These are phyloP conservation scores for Pollicipes pollicipes DNA, from an alignment of 1,140 invertebrate genomes.

Conservation along the genomic window DNA sequence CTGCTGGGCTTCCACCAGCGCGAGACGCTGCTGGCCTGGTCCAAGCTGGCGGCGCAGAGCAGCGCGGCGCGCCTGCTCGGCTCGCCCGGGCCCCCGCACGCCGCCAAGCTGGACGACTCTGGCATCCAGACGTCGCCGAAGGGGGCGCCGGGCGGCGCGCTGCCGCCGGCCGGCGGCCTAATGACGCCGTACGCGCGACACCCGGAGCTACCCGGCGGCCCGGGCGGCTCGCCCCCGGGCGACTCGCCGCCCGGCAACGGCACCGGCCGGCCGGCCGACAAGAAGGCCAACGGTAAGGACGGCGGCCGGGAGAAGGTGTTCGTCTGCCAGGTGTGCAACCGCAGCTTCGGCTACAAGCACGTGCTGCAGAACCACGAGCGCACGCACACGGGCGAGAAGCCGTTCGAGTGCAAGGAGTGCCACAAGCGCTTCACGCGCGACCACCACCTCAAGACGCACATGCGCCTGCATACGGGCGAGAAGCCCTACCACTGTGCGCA, in stretches of 20 bases:
- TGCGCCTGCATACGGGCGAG: constrained; percentile 79
- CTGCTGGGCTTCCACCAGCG: not conserved
- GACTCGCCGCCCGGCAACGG: not conserved
- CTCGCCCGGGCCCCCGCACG: not conserved
- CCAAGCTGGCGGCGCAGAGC: constrained; percentile 1
- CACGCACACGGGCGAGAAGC: constrained; percentile 91
- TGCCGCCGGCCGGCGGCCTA: not conserved
- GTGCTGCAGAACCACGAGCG: constrained; percentile 89
- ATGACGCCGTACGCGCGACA: not conserved
- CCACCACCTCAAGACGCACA: constrained; percentile 83
- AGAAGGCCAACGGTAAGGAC: not conserved
- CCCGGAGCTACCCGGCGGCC: not conserved
- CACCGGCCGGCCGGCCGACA: not conserved
- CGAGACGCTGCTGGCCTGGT: constrained; percentile 4
- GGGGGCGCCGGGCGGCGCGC: not conserved
- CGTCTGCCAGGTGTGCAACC: constrained; percentile 65
- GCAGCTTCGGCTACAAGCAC: constrained; percentile 84
- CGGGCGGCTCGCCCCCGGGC: not conserved
- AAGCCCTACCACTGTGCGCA: constrained; percentile 80
- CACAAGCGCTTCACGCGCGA: constrained; percentile 87
- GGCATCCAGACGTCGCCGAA: constrained; percentile 4
- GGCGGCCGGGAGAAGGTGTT: constrained; percentile 36
- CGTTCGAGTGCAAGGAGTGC: constrained; percentile 86
- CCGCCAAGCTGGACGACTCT: constrained; percentile 4
- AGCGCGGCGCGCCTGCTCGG: not conserved